A percentile compares a stretch with the other conserved stretches of the same genome.
phyloP scores from a whole-genome alignment of 2,113 vertebrate genomes.

The Ceyx melanurus region DNA sequence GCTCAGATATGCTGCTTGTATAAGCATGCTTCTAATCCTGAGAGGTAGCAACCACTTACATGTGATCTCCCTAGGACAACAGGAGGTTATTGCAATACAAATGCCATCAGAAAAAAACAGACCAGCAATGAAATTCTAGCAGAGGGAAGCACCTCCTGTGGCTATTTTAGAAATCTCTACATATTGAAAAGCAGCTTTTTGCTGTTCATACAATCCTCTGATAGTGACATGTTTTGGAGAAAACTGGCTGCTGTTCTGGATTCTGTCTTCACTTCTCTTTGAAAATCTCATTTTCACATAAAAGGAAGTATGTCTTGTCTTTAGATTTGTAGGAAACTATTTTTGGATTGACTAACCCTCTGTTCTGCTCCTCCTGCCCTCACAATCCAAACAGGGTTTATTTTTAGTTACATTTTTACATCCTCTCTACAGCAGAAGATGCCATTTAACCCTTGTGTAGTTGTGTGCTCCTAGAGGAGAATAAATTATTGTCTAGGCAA shows the following conservation, averaged over 20 bases:
- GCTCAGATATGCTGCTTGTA: background rate
- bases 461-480: background rate
- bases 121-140: background rate
- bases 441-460: background rate
- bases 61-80: background rate
- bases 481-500: background rate
- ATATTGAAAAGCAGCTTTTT: background rate
- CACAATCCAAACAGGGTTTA: background rate
- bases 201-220: background rate
- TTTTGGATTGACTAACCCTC: background rate
- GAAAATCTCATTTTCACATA: background rate
- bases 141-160: background rate
- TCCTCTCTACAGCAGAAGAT: background rate
- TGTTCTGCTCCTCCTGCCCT: background rate
- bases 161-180: background rate
- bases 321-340: background rate
- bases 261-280: background rate
- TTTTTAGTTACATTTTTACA: conserved; percentile 28
- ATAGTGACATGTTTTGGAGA: background rate
- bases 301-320: background rate
- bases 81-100: background rate
- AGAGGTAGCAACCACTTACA: background rate
- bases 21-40: background rate
- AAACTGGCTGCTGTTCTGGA: background rate
- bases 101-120: background rate